Percentiles rank a stretch among this genome's conserved stretches.
These are phyloP conservation scores for Nannoperca australis DNA, from an alignment of 2,797 vertebrate genomes.

Conservation along the genomic window DNA sequence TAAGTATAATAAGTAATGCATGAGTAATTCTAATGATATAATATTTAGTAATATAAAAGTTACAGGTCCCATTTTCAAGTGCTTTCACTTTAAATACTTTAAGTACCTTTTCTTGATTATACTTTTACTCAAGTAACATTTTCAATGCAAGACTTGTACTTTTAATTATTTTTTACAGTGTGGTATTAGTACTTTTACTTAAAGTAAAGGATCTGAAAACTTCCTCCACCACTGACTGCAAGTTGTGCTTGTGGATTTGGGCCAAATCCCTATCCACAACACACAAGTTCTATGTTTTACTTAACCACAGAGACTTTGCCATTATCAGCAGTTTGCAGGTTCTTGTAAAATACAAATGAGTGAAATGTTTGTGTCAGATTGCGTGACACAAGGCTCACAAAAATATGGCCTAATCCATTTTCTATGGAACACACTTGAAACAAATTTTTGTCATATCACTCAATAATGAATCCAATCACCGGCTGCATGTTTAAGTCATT, in stretches of 20 bases:
- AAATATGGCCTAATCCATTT: background rate
- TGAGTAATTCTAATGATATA: background rate
- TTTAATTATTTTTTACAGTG: background rate
- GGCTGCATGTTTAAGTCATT: background rate
- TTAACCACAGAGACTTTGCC: background rate
- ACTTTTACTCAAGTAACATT: background rate
- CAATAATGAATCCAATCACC: background rate
- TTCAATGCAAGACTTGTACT: background rate
- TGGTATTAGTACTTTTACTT: background rate
- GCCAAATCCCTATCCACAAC: background rate
- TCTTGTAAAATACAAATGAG: background rate
- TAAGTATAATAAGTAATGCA: background rate
- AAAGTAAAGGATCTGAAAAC: background rate
- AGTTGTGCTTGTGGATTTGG: background rate
- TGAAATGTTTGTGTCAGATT: background rate
- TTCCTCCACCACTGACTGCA: background rate
- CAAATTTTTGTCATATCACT: background rate
- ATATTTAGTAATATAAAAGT: background rate
- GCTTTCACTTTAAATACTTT: background rate
- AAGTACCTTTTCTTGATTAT: background rate
- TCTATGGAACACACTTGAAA: background rate
- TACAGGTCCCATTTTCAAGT: background rate
- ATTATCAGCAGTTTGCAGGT: background rate
- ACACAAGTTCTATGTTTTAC: background rate
- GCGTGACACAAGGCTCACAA: too few species aligned